phyloP scores from a whole-genome alignment of 2,888 invertebrate genomes.

The Lymantria monacha region DNA sequence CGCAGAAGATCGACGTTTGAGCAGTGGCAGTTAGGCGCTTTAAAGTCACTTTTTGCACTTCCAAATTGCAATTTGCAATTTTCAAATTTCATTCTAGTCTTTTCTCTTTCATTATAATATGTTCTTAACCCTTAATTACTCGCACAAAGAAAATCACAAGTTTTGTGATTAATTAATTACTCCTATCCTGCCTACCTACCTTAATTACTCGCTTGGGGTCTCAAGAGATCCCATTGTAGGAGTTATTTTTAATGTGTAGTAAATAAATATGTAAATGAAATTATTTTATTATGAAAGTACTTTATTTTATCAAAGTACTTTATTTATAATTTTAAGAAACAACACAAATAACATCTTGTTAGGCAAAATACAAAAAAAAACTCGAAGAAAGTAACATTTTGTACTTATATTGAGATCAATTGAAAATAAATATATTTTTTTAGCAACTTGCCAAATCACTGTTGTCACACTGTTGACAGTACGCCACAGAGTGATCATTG shows the following conservation, averaged over 20 bases:
- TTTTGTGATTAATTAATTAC: too few relatives aligned
- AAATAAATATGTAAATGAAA: not conserved
- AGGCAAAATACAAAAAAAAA: conserved; percentile 2
- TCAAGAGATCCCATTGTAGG: not conserved
- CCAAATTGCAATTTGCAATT: too few relatives aligned
- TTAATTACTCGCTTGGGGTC: conserved; percentile 19
- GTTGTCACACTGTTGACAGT: conserved; percentile 7
- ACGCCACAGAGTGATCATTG: conserved; percentile 9
- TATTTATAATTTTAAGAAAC: not conserved
- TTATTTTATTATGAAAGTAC: not conserved
- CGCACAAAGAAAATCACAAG: too few relatives aligned
- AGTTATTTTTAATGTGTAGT: not conserved
- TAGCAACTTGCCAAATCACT: not conserved
- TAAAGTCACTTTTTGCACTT: too few relatives aligned
- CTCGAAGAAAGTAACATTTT: not conserved
- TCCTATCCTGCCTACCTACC: too few relatives aligned
- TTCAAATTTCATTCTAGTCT: too few relatives aligned
- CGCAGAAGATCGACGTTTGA: too few relatives aligned
- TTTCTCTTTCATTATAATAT: too few relatives aligned
- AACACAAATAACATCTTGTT: not conserved
- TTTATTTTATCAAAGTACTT: too few relatives aligned
- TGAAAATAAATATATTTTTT: not conserved
- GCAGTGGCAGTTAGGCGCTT: too few relatives aligned
- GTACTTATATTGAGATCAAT: not conserved
- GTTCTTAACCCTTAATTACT: too few relatives aligned